phyloP scores from a whole-genome alignment of 2,888 invertebrate genomes.

The Cinara cedri region DNA sequence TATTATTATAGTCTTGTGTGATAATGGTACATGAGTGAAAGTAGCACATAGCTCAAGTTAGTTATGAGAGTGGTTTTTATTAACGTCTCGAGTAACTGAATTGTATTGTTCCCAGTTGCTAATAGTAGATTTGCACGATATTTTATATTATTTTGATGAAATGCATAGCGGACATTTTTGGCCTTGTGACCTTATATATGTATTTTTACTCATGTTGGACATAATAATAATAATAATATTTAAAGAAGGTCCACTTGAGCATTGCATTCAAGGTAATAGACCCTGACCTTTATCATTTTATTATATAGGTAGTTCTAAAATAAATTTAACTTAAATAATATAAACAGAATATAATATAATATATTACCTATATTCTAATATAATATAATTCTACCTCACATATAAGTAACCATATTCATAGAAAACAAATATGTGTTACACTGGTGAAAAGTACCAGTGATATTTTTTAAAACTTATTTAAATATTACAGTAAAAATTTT shows the following conservation, averaged over 20 bases:
- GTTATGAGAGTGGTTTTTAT: slow-evolving; percentile 51
- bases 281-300: slow-evolving; percentile 16
- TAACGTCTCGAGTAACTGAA: slow-evolving; percentile 27
- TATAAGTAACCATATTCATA: no score
- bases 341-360: no score
- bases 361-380: no score
- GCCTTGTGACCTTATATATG: slow-evolving; percentile 3
- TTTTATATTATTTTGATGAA: neutral
- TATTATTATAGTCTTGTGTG: slow-evolving; percentile 13
- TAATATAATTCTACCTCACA: no score
- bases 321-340: no score
- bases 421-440: no score
- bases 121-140: slow-evolving; percentile 34
- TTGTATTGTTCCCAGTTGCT: slow-evolving; percentile 46
- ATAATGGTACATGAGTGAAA: slow-evolving; percentile 57
- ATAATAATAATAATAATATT: neutral
- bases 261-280: slow-evolving; percentile 22
- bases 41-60: slow-evolving; percentile 52
- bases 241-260: slow-evolving; percentile 15
- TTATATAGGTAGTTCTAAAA: no score
- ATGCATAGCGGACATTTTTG: neutral
- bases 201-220: neutral
- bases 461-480: no score
- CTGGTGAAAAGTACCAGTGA: no score
- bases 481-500: no score